A percentile compares a stretch with the other conserved stretches of the same genome.
Evolutionary conservation across 2,797 vertebrate genomes (phyloP).

Genomic region (Clarias pachynema): DNA sequence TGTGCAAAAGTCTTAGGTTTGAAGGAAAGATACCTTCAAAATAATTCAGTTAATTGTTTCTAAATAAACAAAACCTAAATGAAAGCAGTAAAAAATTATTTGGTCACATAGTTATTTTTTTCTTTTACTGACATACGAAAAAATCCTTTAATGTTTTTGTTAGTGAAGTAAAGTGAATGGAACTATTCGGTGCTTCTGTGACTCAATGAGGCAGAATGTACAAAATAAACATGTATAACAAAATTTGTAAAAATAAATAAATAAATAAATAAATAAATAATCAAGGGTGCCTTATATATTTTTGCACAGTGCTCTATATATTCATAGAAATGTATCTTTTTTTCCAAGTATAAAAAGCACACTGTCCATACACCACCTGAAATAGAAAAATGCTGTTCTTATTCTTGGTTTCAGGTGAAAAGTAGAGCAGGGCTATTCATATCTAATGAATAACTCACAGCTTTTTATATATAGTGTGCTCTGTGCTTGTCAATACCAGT

Average conservation of each 20-base stretch:
- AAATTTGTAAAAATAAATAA: neutral
- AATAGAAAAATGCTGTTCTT: too few species aligned
- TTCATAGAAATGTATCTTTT: neutral
- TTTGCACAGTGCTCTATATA: neutral
- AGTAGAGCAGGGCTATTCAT: slow-evolving; percentile 4
- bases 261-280: neutral
- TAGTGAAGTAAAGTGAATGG: neutral
- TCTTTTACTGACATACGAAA: neutral
- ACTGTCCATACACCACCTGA: neutral
- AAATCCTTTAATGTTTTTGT: neutral
- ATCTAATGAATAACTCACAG: slow-evolving; percentile 34
- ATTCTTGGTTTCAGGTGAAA: slow-evolving; percentile 30
- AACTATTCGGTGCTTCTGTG: neutral
- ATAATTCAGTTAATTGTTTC: neutral
- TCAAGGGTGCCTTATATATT: too few species aligned
- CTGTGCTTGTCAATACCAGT: slow-evolving; percentile 51
- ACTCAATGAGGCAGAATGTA: neutral
- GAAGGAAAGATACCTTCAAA: neutral
- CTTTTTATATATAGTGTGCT: slow-evolving; percentile 42
- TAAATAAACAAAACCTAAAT: neutral
- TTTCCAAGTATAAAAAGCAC: slow-evolving; percentile 6
- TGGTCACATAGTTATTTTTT: neutral
- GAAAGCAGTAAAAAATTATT: neutral
- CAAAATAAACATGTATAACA: neutral
- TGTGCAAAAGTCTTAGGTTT: neutral